Evolutionary conservation across 1,140 invertebrate species (phyloP).

Genomic region (Brachionus manjavacas): DNA sequence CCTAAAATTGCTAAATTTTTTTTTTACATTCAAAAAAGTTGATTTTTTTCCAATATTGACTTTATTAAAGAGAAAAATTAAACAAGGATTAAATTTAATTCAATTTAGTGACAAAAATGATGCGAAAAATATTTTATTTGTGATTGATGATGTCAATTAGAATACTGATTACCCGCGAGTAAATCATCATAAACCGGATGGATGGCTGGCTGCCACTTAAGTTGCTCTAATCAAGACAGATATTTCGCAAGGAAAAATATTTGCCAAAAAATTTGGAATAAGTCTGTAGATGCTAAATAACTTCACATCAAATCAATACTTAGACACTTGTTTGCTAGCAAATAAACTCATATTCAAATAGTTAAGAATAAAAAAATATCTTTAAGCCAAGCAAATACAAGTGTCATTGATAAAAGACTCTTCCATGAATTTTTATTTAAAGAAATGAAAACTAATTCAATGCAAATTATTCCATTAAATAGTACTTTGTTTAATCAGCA

Average conservation of each 20-base stretch:
- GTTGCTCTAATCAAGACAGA: background rate
- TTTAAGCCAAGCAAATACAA: background rate
- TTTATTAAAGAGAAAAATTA: background rate
- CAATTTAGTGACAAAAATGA: background rate
- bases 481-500: background rate
- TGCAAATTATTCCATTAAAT: conserved; percentile 5
- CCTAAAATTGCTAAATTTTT: background rate
- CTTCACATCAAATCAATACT: background rate
- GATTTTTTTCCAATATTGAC: no score
- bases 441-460: background rate
- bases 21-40: background rate
- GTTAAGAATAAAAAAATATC: background rate
- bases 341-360: conserved; percentile 13
- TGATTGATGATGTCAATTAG: background rate
- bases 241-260: background rate
- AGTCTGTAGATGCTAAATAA: background rate
- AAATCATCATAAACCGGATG: background rate
- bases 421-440: background rate
- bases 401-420: background rate
- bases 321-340: background rate
- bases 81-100: background rate
- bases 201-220: background rate
- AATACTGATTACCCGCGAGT: background rate
- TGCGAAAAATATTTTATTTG: background rate
- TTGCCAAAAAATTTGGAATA: background rate